Evolutionary conservation across 37 sponge, comb jelly and placozoan species (phyloP).

Genomic region (Amphimedon queenslandica): DNA sequence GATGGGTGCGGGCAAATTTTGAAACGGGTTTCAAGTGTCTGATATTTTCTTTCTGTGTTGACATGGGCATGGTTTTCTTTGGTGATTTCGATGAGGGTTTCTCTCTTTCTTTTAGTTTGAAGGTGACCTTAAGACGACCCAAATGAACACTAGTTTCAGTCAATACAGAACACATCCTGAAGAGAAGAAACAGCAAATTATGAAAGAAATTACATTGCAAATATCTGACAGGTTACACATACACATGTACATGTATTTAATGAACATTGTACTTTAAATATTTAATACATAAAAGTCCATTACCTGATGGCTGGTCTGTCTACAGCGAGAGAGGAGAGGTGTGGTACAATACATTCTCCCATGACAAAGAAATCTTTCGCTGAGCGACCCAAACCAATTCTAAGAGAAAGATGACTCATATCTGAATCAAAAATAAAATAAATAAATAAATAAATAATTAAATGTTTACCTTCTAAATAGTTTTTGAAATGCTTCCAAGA

Average conservation of each 20-base stretch:
- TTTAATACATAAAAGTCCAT: too few relatives aligned
- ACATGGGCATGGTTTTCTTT: neutral
- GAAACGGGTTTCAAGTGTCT: neutral
- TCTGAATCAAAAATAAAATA: constrained; percentile 26
- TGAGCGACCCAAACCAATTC: constrained; percentile 61
- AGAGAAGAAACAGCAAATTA: neutral
- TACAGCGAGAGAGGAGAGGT: constrained; percentile 19
- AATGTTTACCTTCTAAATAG: neutral
- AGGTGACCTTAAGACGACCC: constrained; percentile 27
- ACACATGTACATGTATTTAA: too few relatives aligned
- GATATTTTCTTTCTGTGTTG: neutral
- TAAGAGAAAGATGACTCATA: constrained; percentile 56
- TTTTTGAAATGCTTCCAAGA: neutral
- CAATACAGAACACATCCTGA: neutral
- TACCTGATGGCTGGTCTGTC: constrained; percentile 31
- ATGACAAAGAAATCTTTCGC: constrained; percentile 51
- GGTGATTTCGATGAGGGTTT: neutral
- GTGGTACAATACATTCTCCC: constrained; percentile 37
- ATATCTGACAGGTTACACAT: neutral
- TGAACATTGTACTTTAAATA: too few relatives aligned
- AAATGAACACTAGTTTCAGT: constrained; percentile 15
- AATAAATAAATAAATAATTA: neutral
- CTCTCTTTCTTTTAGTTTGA: constrained; percentile 15
- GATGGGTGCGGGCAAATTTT: neutral
- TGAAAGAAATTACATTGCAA: neutral